These are phyloP conservation scores for Drosophila dives DNA, from an alignment of 2,888 invertebrate genomes.

Conservation along the genomic window DNA sequence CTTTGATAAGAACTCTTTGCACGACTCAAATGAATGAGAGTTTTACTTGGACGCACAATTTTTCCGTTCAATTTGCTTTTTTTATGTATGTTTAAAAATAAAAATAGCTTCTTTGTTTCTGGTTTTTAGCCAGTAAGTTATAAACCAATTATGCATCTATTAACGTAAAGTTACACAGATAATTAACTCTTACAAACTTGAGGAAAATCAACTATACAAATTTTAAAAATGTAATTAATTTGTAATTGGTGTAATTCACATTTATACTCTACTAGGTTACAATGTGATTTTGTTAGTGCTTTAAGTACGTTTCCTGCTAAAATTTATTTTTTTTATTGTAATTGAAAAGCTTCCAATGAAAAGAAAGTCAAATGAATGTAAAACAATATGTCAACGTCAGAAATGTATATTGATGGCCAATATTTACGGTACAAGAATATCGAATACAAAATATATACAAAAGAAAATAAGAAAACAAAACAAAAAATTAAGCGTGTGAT, in stretches of 20 bases:
- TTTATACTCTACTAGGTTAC: constrained; percentile 69
- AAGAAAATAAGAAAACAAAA: background rate
- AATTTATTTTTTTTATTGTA: constrained; percentile 13
- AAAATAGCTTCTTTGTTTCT: constrained; percentile 5
- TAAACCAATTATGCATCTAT: constrained; percentile 20
- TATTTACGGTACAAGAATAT: constrained; percentile 45
- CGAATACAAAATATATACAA: constrained; percentile 59
- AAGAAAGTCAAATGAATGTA: constrained; percentile 31
- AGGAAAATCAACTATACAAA: constrained; percentile 16
- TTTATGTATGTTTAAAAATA: constrained; percentile 3
- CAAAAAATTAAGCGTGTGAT: constrained; percentile 54
- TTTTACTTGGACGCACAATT: constrained; percentile 30
- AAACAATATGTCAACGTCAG: constrained; percentile 41
- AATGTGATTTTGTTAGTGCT: constrained; percentile 76
- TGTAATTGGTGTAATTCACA: constrained; percentile 41
- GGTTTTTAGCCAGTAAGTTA: constrained; percentile 5
- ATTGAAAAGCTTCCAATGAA: constrained; percentile 51
- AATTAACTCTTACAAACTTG: constrained; percentile 7
- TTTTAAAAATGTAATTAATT: constrained; percentile 32
- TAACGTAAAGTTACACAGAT: constrained; percentile 9
- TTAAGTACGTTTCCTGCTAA: constrained; percentile 67
- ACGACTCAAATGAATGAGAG: constrained; percentile 5
- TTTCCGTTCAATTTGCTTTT: constrained; percentile 1
- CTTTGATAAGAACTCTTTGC: constrained; percentile 19
- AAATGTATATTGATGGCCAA: constrained; percentile 45